Evolutionary conservation across 2,888 invertebrate species (phyloP), one percentile per base, ranked within the genome.

Genomic region (Schizaphis graminum): DNA sequence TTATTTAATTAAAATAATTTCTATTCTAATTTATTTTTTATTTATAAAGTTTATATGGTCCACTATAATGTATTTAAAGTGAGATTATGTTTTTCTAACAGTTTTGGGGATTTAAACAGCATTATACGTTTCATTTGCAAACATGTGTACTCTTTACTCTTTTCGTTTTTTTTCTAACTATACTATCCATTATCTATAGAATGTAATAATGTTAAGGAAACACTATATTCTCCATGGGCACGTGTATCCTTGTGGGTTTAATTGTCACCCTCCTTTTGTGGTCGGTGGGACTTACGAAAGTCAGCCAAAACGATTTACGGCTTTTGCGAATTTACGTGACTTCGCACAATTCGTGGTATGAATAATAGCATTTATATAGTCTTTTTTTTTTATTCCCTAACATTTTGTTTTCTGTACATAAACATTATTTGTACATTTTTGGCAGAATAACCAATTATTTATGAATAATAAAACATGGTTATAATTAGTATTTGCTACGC

Each of bases 241-340:
- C 67, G 88, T 77, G 89, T 93, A 87, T 87, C 67, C 61, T 61
- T 87, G 11, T 10, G 89, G 89, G 92, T 89, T 93, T 93, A 93
- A 93, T 93, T 93, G 92, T 93, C 92, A 89, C 77, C 89, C 92
- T 93, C n/a, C 67, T 77, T 77, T 77, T 77, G 77, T 67, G 92
- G 92, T 77, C 77, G 67, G 77, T 28, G 49, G 53, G 67, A 77
- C 67, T 67, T 89, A 77, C 56, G 92, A 53, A 93, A 93, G 92
- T 93, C 92, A 89, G 77, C 92, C 24, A 89, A 92, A 93, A 93
- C 92, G 92, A 93, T 93, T 93, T 93, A 93, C 92, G 92, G 92
- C 88, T 93, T 93, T 93, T n/a, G 53, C 5, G 77, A 93, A 93
- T 93, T 77, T 93, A 93, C 92, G 92, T 89, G 92, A 89, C 88